These are phyloP conservation scores for Enteromius fasciolatus DNA, from an alignment of 2,797 vertebrate species.

Conservation along the genomic window DNA sequence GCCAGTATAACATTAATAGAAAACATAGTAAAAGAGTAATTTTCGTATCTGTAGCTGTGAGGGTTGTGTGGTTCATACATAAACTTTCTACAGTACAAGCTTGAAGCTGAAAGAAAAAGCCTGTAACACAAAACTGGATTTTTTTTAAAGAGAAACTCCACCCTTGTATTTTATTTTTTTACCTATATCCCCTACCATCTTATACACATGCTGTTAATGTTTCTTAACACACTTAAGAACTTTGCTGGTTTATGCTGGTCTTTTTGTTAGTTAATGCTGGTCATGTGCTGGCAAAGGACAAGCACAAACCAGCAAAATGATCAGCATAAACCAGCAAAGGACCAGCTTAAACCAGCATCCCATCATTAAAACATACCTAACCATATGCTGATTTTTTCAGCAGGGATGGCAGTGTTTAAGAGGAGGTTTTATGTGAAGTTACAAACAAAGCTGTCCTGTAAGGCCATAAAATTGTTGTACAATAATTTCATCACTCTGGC, in stretches of 20 bases:
- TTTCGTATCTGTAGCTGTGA: background rate
- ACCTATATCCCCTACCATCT: background rate
- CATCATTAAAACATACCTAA: too few relatives aligned
- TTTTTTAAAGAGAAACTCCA: background rate
- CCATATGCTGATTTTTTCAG: too few relatives aligned
- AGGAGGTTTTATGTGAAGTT: too few relatives aligned
- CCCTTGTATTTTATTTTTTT: background rate
- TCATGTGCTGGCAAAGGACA: too few relatives aligned
- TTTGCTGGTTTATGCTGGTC: too few relatives aligned
- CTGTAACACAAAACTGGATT: background rate
- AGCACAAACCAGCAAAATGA: too few relatives aligned
- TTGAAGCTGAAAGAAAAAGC: background rate
- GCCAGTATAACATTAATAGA: slow-evolving; percentile 23
- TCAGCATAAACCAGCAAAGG: too few relatives aligned
- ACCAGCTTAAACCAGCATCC: too few relatives aligned
- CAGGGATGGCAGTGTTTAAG: too few relatives aligned
- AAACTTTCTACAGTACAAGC: background rate
- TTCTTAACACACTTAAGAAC: background rate
- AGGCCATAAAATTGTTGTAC: too few relatives aligned
- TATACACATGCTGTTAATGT: background rate
- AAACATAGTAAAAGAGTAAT: slow-evolving; percentile 12
- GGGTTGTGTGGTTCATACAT: background rate
- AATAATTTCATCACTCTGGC: background rate
- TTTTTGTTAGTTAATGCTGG: too few relatives aligned
- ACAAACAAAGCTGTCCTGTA: too few relatives aligned